A percentile compares a stretch with the other conserved stretches of the same genome.
Conservation (phyloP, 30 jellyfish, hydroid and myxozoan species). For the Aurelia aurita complex sp. Pacific region DNA sequence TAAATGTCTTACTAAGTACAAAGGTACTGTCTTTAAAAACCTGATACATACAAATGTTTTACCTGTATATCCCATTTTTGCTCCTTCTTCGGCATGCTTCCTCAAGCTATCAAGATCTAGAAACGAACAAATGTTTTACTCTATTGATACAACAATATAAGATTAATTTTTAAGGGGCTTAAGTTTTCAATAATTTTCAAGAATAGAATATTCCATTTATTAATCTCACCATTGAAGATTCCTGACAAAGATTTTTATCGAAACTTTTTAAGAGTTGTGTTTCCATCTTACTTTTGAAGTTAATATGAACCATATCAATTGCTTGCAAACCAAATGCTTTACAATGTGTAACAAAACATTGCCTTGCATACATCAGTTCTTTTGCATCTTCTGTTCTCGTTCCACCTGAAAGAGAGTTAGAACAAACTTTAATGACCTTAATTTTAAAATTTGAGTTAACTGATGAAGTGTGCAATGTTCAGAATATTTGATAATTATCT, state of each 20-base stretch:
- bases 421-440: neutral
- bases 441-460: too few species aligned
- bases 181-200: too few species aligned
- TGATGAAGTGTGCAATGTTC: too few species aligned
- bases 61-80: constrained; percentile 98
- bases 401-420: constrained; percentile 60
- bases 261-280: too few species aligned
- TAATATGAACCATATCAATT: constrained; percentile 93
- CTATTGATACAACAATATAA: too few species aligned
- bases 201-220: too few species aligned
- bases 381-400: constrained; percentile 82
- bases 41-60: too few species aligned
- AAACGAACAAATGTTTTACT: neutral
- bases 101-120: constrained; percentile 72
- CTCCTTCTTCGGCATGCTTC: constrained; percentile 82
- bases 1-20: too few species aligned
- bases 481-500: too few species aligned
- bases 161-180: too few species aligned
- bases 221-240: constrained; percentile 21
- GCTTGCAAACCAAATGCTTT: constrained; percentile 96
- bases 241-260: too few species aligned
- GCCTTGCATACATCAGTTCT: constrained; percentile 91
- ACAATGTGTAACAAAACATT: constrained; percentile 80
- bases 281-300: constrained; percentile 70
- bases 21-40: too few species aligned